A percentile compares a stretch with the other conserved stretches of the same genome.
phyloP scores from a whole-genome alignment of 2,797 vertebrate species.

The Sebastolobus alascanus region DNA sequence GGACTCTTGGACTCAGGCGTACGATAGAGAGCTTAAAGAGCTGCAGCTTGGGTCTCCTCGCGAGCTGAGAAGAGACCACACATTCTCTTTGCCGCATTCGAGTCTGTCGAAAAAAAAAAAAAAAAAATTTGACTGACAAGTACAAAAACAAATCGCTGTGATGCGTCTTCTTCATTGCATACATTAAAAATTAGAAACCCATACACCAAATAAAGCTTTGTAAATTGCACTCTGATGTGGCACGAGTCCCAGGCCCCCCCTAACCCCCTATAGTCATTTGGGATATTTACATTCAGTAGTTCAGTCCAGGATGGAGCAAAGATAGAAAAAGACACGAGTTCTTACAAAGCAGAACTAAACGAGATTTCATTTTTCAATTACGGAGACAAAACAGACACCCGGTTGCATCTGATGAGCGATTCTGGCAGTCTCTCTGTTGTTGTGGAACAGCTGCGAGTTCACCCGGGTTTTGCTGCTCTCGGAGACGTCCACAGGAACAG shows the following conservation, averaged over 20 bases:
- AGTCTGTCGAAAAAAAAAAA: conserved; percentile 46
- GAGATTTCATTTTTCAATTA: conserved; percentile 48
- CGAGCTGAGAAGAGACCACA: conserved; percentile 50
- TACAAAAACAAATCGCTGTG: conserved; percentile 47
- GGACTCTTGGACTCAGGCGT: conserved; percentile 29
- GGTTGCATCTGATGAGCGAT: conserved; percentile 25
- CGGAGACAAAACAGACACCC: conserved; percentile 37
- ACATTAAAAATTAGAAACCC: conserved; percentile 14
- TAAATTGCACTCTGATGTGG: conserved; percentile 80
- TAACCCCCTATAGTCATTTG: conserved; percentile 11
- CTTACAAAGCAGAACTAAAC: conserved; percentile 64
- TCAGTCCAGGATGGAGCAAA: conserved; percentile 63
- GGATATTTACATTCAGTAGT: conserved; percentile 85
- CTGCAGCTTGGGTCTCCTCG: conserved; percentile 27
- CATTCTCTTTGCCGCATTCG: conserved; percentile 75
- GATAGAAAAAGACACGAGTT: conserved; percentile 61
- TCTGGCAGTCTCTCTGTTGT: conserved; percentile 35
- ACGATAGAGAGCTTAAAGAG: conserved; percentile 38
- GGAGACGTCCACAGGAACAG: conserved; percentile 47
- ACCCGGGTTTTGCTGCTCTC: conserved; percentile 27
- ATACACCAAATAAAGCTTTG: conserved; percentile 77
- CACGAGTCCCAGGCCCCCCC: conserved; percentile 45
- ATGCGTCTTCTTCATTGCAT: conserved; percentile 36
- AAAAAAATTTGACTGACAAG: background rate
- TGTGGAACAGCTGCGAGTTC: conserved; percentile 52